These are phyloP conservation scores for Rhopalosiphum maidis DNA, from an alignment of 1,140 invertebrate genomes.

Conservation along the genomic window DNA sequence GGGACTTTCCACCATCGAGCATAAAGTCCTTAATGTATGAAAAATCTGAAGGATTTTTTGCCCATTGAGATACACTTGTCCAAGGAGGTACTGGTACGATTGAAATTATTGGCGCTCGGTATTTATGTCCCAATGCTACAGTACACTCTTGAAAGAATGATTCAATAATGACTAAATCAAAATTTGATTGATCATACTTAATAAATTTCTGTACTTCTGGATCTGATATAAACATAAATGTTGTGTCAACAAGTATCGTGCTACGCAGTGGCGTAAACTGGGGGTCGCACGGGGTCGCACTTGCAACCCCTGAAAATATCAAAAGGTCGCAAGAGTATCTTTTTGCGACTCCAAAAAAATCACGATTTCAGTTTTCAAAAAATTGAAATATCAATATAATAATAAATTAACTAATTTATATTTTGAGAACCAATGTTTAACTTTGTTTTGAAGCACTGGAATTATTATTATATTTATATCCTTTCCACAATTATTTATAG, in stretches of 20 bases:
- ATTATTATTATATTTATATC: too few relatives aligned
- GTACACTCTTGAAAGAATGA: slow-evolving; percentile 59
- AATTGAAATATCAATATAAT: too few relatives aligned
- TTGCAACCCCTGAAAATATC: too few relatives aligned
- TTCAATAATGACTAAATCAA: slow-evolving; percentile 59
- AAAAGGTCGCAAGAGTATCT: too few relatives aligned
- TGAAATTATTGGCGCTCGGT: slow-evolving; percentile 43
- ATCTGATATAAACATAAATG: not conserved
- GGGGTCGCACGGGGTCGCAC: too few relatives aligned
- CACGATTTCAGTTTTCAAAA: too few relatives aligned
- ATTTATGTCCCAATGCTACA: slow-evolving; percentile 61
- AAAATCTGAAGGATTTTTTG: slow-evolving; percentile 33
- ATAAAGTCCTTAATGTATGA: slow-evolving; percentile 58
- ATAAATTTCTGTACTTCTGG: slow-evolving; percentile 29
- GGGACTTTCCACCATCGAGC: slow-evolving; percentile 17
- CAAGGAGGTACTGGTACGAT: slow-evolving; percentile 25
- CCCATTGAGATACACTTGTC: slow-evolving; percentile 4
- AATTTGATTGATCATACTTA: slow-evolving; percentile 44
- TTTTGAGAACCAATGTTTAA: too few relatives aligned
- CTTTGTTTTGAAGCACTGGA: too few relatives aligned
- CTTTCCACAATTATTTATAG: too few relatives aligned
- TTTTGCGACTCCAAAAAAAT: too few relatives aligned
- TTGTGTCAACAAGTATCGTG: not conserved
- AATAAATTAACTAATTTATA: too few relatives aligned
- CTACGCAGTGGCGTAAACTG: too few relatives aligned